Percentiles rank a stretch among this genome's conserved stretches.
Evolutionary conservation across 2,888 invertebrate species (phyloP).

Genomic region (Pimpla rufipes): DNA sequence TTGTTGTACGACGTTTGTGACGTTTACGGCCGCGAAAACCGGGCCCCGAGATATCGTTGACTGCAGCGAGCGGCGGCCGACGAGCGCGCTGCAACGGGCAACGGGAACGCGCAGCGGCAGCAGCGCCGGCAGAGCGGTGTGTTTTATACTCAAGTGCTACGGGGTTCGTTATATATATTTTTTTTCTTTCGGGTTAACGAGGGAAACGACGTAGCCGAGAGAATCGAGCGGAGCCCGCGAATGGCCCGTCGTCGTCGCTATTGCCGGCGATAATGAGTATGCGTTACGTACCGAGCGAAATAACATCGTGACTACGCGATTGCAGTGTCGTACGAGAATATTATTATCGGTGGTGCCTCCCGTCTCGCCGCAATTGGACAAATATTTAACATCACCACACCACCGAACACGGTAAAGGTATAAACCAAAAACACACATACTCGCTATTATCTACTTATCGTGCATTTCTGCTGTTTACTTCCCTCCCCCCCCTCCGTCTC

Average conservation of each 20-base stretch:
- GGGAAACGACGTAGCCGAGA: not conserved
- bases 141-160: conserved; percentile 1
- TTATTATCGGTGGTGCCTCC: conserved; percentile 48
- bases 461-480: not conserved
- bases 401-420: conserved; percentile 73
- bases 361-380: conserved; percentile 56
- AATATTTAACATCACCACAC: conserved; percentile 69
- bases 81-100: not conserved
- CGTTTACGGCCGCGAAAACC: conserved; percentile 30
- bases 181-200: not conserved
- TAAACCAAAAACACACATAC: not conserved
- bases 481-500: too few species aligned
- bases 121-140: not conserved
- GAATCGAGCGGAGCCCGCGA: conserved; percentile 17
- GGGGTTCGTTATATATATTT: not conserved
- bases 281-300: conserved; percentile 51
- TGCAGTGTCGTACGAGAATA: conserved; percentile 57
- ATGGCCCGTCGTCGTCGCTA: conserved; percentile 55
- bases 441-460: not conserved
- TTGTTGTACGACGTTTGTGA: conserved; percentile 20
- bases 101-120: not conserved
- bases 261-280: conserved; percentile 60
- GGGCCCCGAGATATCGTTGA: conserved; percentile 8
- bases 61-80: conserved; percentile 18
- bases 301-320: conserved; percentile 61